Base-by-base conservation (phyloP, 2,797 vertebrate species). In the Sebastes minor region DNA sequence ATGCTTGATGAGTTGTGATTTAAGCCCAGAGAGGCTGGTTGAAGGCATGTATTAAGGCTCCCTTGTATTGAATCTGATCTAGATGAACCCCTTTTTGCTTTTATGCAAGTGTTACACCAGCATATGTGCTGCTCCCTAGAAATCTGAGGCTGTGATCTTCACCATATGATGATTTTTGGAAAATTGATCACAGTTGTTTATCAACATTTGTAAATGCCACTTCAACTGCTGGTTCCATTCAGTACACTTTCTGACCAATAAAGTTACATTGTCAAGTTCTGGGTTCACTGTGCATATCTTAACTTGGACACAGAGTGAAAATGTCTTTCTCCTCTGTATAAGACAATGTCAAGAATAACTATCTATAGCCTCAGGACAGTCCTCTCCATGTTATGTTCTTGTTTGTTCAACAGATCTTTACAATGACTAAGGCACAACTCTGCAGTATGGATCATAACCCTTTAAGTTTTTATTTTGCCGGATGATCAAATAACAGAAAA, bases 191-290 rank as follows among this genome's bases (percentile, higher is more conserved):
- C 14, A 23, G 18, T 32, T 23, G n/a, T 49, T 12, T 14, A 25
- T 61, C 2, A 20, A 35, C 14, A 68, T 59, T 11, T 27, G 5
- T n/a, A 23, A 30, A 8, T 35, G 64, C 23, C 32, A 28, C 23
- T 63, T 73, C 7, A 23, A 27, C 22, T 27, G 20, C 27, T 33
- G 52, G 5, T 7, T 46, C 10, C 28, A 42, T 27, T 62, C 13
- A 28, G 59, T 46, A 28, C n/a, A 78, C 6, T 57, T 73, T 61
- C 35, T 66, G 64, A 73, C 33, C 33, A 87, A 71, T 76, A 73
- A 78, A 71, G 27, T 35, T 52, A 4, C 18, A 28, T 5, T 75
- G n/a, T n/a, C 22, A 57, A 22, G 11, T 25, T 70, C 4, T 18
- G 7, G 4, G 10, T 32, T 70, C 8, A 72, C 5, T 76, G 64